Conservation (phyloP, 2,888 invertebrate genomes). For the Tipula vernalis region DNA sequence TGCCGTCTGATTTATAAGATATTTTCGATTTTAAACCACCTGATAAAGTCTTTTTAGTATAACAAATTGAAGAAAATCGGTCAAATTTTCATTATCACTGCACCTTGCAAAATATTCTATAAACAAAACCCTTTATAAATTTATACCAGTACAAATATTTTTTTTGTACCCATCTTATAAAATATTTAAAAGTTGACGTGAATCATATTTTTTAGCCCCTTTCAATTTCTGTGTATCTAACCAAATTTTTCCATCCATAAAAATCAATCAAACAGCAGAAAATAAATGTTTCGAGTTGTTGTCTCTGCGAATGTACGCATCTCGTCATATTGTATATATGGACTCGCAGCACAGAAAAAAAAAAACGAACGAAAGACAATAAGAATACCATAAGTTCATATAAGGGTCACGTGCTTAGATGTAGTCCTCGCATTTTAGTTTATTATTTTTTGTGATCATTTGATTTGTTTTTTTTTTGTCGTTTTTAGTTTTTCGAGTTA, state of each 20-base stretch:
- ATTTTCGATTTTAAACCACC: no score
- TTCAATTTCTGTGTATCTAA: no score
- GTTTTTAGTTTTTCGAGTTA: neutral
- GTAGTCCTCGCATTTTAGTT: neutral
- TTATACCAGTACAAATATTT: no score
- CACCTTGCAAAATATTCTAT: no score
- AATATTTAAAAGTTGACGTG: no score
- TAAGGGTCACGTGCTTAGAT: conserved; percentile 26
- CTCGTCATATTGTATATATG: neutral
- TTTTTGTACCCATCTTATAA: no score
- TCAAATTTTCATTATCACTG: no score
- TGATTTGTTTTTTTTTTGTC: neutral
- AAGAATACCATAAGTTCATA: conserved; percentile 22
- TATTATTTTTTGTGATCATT: neutral
- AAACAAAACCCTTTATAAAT: no score
- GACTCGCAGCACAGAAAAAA: neutral
- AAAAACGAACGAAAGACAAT: neutral
- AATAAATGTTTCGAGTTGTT: neutral
- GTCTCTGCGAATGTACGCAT: neutral
- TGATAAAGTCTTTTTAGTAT: no score
- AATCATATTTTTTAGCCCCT: no score
- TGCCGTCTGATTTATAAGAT: no score
- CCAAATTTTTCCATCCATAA: neutral
- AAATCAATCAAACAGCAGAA: neutral
- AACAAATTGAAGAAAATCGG: no score